Percentiles rank a stretch among this genome's conserved stretches.
These are phyloP conservation scores for Eremophila alpestris DNA, from an alignment of 2,797 vertebrate species.

Conservation along the genomic window DNA sequence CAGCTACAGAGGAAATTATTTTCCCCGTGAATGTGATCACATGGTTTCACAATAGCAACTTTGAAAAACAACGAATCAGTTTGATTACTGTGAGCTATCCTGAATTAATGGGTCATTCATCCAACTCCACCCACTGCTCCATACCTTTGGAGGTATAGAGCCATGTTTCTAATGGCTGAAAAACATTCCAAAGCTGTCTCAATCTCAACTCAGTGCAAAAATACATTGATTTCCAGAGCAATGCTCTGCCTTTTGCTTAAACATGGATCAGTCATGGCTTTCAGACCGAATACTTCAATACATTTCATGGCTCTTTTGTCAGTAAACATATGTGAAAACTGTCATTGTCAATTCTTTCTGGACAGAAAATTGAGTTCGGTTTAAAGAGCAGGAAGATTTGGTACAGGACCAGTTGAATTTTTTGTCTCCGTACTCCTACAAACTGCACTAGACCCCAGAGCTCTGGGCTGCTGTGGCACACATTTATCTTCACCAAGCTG, in stretches of 20 bases:
- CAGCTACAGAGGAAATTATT: neutral
- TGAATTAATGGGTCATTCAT: neutral
- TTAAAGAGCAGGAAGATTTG: neutral
- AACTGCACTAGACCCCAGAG: accelerated
- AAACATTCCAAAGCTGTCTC: neutral
- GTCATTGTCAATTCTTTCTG: neutral
- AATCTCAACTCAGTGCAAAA: neutral
- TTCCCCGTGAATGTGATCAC: neutral
- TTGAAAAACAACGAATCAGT: neutral
- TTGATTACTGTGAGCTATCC: neutral
- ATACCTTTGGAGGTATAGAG: neutral
- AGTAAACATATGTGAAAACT: neutral
- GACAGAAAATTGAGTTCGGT: neutral
- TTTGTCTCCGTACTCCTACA: neutral
- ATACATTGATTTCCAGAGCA: neutral
- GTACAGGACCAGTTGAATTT: neutral
- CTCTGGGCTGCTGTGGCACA: accelerated
- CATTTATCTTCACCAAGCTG: neutral
- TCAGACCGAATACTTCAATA: neutral
- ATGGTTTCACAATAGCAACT: neutral
- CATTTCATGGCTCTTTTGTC: neutral
- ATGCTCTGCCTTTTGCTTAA: neutral
- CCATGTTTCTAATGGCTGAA: neutral
- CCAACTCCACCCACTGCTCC: neutral
- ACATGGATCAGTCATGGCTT: neutral